Evolutionary conservation across 2,113 vertebrate species (phyloP).

Genomic region (Caranx melampygus): DNA sequence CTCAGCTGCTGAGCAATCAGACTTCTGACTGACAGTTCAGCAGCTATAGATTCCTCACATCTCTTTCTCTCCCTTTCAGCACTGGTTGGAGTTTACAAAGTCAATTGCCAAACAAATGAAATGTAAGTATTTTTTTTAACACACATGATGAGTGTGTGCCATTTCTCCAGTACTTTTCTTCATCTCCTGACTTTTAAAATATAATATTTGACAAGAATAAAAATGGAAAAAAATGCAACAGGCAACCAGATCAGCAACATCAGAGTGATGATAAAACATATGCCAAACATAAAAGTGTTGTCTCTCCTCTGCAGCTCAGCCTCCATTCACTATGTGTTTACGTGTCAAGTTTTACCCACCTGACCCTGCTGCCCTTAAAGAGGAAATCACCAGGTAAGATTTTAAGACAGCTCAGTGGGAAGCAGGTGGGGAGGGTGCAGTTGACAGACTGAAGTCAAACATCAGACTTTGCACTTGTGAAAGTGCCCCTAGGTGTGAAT

Average conservation of each 20-base stretch:
- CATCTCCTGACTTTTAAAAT: neutral
- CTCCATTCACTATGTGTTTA: conserved; percentile 98
- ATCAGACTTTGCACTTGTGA: neutral
- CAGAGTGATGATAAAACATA: neutral
- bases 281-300: neutral
- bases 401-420: neutral
- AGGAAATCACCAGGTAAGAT: conserved; percentile 97
- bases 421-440: neutral
- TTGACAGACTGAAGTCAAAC: neutral
- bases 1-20: conserved; percentile 54
- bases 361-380: conserved; percentile 94
- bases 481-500: too few relatives aligned
- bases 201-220: neutral
- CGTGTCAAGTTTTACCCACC: conserved; percentile 98
- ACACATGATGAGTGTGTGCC: neutral
- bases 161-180: neutral
- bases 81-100: conserved; percentile 98
- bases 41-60: conserved; percentile 25
- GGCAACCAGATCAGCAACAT: neutral
- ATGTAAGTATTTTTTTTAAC: conserved; percentile 86
- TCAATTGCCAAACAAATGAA: conserved; percentile 97
- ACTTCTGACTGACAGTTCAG: conserved; percentile 29
- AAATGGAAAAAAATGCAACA: neutral
- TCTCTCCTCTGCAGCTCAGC: conserved; percentile 87
- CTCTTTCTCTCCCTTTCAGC: conserved; percentile 84